Evolutionary conservation across 2,888 invertebrate species (phyloP).

Genomic region (Lasioglossum zephyrum): DNA sequence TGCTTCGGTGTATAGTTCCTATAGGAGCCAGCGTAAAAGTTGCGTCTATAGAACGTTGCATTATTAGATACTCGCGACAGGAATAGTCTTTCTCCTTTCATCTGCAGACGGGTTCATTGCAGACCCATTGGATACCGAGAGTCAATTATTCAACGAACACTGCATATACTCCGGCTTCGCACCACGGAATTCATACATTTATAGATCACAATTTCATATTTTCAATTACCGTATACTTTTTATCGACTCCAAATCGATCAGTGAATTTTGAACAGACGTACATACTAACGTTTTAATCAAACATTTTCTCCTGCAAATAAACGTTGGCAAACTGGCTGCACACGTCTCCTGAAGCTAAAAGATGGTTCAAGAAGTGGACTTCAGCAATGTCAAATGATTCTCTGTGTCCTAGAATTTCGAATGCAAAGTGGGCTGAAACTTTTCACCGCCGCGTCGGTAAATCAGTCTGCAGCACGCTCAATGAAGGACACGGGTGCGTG

Average conservation of each 20-base stretch:
- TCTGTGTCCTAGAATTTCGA: not conserved
- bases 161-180: not conserved
- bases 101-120: no score
- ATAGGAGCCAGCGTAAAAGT: conserved; percentile 24
- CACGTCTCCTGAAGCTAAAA: not conserved
- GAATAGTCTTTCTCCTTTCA: conserved; percentile 10
- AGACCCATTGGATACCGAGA: not conserved
- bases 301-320: not conserved
- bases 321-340: not conserved
- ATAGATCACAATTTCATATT: not conserved
- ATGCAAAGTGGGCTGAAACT: not conserved
- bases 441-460: not conserved
- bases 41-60: conserved; percentile 56
- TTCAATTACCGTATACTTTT: not conserved
- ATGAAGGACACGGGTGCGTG: not conserved
- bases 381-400: not conserved
- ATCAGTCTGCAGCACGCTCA: not conserved
- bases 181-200: not conserved
- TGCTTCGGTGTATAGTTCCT: not conserved
- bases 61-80: conserved; percentile 51
- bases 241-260: not conserved
- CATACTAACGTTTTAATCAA: no score
- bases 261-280: not conserved
- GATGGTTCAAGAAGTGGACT: not conserved
- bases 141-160: not conserved